Evolutionary conservation across 2,888 invertebrate genomes (phyloP), one percentile per base, ranked within the genome.

Genomic region (Ectropis crepuscularia): DNA sequence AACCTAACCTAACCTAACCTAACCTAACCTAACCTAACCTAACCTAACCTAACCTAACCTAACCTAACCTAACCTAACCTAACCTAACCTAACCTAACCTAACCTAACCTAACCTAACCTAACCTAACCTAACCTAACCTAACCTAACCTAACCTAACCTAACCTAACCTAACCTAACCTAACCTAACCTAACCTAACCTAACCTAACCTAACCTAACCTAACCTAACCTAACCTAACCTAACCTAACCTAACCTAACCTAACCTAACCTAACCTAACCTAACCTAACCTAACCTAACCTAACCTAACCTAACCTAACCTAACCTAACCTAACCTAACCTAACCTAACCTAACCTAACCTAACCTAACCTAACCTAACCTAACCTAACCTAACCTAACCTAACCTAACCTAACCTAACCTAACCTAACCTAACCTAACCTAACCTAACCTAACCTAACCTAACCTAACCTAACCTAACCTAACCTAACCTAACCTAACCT

Each of bases 231-330:
- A 58, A 53, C 53, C 53, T 45, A 45, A 54, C 61, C 53, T 54
- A 53, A 54, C 61, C 61, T 61, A 61, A 54, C 53, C 61, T 54
- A 61, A 54, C 61, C 61, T 53, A 54, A 53, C 61, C 61, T 54
- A 54, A 54, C 61, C 53, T 61, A 61, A 54, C 61, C 61, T 54
- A 61, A 54, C 61, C 54, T 54, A 54, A 53, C 61, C 61, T 60
- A 60, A 60, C 60, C 60, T 60, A 60, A 60, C 60, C 60, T 60
- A 60, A 60, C 60, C 60, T 60, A 60, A 60, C 60, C 53, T 53
- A 60, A 60, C 60, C 60, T 53, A 60, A 60, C 60, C 60, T 60
- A 60, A 60, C 60, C 60, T 60, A 60, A 60, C 60, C 60, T 60
- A 60, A 54, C 61, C 61, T 53, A 61, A 53, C 53, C 61, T 48